These are phyloP conservation scores for Australoheros scitulus DNA, from an alignment of 2,113 vertebrate genomes.

Conservation along the genomic window DNA sequence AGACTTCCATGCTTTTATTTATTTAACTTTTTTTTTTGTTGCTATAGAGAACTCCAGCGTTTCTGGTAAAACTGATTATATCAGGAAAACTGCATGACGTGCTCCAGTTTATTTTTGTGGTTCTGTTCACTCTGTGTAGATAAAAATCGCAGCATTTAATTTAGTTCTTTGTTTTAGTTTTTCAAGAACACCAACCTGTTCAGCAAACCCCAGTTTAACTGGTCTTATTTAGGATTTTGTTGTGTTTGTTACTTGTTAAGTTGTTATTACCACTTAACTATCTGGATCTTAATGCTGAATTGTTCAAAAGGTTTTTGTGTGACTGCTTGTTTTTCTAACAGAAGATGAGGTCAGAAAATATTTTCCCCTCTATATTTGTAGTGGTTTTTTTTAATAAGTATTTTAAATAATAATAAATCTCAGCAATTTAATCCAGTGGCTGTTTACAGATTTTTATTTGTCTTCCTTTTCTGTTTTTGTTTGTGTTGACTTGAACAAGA, in stretches of 20 bases:
- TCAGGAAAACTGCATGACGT: neutral
- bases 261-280: neutral
- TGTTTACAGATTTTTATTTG: neutral
- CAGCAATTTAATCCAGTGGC: neutral
- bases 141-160: neutral
- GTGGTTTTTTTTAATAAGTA: neutral
- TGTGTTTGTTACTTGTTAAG: neutral
- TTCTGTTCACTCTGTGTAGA: no score
- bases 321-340: neutral
- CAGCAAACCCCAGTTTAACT: neutral
- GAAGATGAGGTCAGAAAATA: neutral
- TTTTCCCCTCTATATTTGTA: neutral
- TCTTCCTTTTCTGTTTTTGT: neutral
- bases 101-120: neutral
- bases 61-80: neutral
- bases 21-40: no score
- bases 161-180: neutral
- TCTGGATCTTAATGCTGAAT: no score
- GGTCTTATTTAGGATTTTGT: neutral
- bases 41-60: neutral
- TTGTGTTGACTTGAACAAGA: neutral
- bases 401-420: neutral
- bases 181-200: neutral
- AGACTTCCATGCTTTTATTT: no score
- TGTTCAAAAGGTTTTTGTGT: no score